Evolutionary conservation across 2,797 vertebrate species (phyloP), one percentile per base, ranked within the genome.

Genomic region (Alcedo atthis): DNA sequence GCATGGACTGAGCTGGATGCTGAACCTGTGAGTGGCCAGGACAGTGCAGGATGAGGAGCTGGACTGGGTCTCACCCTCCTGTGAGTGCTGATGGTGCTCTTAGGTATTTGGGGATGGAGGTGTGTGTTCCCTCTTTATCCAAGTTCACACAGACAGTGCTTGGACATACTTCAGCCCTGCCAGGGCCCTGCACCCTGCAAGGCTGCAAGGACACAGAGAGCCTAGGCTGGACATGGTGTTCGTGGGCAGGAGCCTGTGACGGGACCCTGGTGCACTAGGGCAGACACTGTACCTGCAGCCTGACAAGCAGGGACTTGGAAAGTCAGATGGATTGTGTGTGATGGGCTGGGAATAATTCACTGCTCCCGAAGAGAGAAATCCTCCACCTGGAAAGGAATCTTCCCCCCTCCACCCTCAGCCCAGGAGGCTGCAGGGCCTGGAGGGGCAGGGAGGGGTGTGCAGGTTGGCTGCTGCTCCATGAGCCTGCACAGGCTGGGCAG

Each of bases 371-470:
- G 45, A 93, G 73, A 89, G 54, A 89, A 92, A 85, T 81, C 85
- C 77, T 95, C 89, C 91, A 77, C 73, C 90, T 87, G 94, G 95
- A 94, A 96, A 87, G 91, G 91, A 93, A 95, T 96, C 85, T 78
- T 28, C 18, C 4, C n/a, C 59, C 7, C 91, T 89, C 89, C 89
- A 0, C 95, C 89, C 93, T 90, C 68, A 90, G 35, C 68, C 6
- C 73, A 69, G 51, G 43, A 77, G 61, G 33, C 83, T 90, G 49
- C 46, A 68, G 84, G 33, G 68, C 87, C 71, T 6, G 26, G 73
- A 81, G 83, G 73, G 69, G 26, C 77, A 91, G 91, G 94, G 69
- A 96, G 85, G 49, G 62, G 54, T 42, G 32, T 66, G 79, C 85
- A 93, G 67, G 40, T 89, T 81, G 75, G 70, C 51, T 84, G 63